Evolutionary conservation across 2,797 vertebrate species (phyloP), one percentile per base, ranked within the genome.

Genomic region (Catamblyrhynchus diadema): DNA sequence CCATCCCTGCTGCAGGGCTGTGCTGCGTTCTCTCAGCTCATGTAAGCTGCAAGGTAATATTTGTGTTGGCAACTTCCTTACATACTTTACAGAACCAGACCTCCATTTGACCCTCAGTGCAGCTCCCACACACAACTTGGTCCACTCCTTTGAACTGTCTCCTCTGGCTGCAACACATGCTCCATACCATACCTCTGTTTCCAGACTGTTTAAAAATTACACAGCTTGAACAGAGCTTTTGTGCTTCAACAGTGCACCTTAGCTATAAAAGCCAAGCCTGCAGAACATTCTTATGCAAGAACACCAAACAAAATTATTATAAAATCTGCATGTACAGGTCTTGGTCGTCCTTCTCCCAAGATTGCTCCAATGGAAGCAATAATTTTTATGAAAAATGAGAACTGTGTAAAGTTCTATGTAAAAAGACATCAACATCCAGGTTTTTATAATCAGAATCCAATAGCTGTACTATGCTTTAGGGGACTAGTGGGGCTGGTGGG

Each of bases 21-120:
- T n/a, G 33, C 93, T 90, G 91, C 6, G 2, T 65, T 97, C 94
- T 93, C 91, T 89, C 93, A 84, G 92, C 69, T 47, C 86, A 82
- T 79, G 85, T 79, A 81, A 95, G 94, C 71, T 71, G 79, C 87
- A 93, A 95, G 92, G 96, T 97, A 96, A 53, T 97, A 94, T 97
- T 98, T 97, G 91, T 95, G 88, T 96, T 97, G 96, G 97, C 96
- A 97, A 86, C 83, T 77, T 94, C 86, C 80, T 73, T 20, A 78
- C 96, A 95, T 96, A 96, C 80, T 96, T 98, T 91, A 93, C 12
- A 83, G 72, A 96, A 92, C 81, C 57, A 96, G 93, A 97, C 91
- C 96, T 97, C 94, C 59, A 30, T 66, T 3, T 97, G 96, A 97
- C 96, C 95, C 72, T 80, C 92, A 25, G 8, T 10, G 71, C 88